Evolutionary conservation across 2,797 vertebrate species (phyloP).

Genomic region (Falco columbarius): DNA sequence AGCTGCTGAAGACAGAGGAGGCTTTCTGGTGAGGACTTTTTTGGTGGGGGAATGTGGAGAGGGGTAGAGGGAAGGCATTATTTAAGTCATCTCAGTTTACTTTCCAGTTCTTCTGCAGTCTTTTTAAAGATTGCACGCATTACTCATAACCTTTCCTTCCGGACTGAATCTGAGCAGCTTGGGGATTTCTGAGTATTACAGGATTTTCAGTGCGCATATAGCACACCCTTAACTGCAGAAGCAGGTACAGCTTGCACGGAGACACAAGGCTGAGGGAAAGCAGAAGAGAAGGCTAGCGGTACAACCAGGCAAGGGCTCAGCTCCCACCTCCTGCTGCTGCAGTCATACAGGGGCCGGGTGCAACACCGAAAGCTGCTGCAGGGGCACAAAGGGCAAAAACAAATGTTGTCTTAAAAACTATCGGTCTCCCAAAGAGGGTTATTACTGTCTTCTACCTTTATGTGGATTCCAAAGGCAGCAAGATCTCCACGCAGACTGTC

Average conservation of each 20-base stretch:
- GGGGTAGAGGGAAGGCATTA: not conserved
- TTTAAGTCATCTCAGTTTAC: not conserved
- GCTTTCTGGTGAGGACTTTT: not conserved
- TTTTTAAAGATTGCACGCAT: not conserved
- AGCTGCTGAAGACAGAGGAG: not conserved
- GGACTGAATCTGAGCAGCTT: not conserved
- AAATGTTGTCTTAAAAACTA: rapidly evolving
- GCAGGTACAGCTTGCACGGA: not conserved
- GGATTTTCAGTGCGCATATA: not conserved
- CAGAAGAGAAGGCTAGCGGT: not conserved
- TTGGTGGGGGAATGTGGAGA: not conserved
- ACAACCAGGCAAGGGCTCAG: not conserved
- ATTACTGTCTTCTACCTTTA: conserved; percentile 81
- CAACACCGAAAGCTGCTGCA: not conserved
- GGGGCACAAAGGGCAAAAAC: not conserved
- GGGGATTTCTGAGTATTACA: not conserved
- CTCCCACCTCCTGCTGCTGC: not conserved
- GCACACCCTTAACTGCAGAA: not conserved
- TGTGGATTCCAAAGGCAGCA: conserved; percentile 82
- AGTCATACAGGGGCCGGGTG: not conserved
- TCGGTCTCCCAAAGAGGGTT: not conserved
- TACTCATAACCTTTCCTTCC: not conserved
- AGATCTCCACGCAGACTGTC: conserved; percentile 86
- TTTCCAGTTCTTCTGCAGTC: not conserved
- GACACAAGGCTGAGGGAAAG: not conserved